phyloP scores from a whole-genome alignment of 2,113 vertebrate genomes.

The Tragelaphus buxtoni region DNA sequence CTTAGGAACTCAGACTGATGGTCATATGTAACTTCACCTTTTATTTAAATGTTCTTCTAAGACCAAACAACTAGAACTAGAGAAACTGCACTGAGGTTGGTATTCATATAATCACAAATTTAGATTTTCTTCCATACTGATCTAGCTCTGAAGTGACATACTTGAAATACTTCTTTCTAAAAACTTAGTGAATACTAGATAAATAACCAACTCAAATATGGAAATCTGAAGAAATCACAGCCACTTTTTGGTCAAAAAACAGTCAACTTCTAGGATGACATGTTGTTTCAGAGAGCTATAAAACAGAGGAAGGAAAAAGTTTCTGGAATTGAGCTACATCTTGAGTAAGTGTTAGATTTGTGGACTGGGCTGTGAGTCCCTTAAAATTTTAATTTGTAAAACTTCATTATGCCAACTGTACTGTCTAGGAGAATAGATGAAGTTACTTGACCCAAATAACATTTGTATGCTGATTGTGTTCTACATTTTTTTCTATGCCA shows the following conservation, averaged over 20 bases:
- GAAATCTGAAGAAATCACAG: neutral
- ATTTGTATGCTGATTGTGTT: rapidly evolving
- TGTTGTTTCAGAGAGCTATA: neutral
- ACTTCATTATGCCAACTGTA: neutral
- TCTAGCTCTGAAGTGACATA: neutral
- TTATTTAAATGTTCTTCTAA: neutral
- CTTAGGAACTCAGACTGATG: neutral
- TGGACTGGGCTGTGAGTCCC: neutral
- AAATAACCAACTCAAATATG: neutral
- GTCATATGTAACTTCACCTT: neutral
- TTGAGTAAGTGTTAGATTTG: neutral
- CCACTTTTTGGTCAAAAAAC: neutral
- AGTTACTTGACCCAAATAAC: neutral
- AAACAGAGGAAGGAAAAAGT: neutral
- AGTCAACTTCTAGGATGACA: neutral
- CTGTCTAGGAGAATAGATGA: neutral
- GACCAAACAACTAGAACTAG: neutral
- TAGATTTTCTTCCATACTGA: neutral
- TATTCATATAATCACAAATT: neutral
- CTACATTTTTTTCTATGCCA: neutral
- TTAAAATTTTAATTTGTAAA: neutral
- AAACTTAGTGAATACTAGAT: neutral
- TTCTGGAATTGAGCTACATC: neutral
- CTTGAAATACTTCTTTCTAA: neutral
- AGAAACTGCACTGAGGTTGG: neutral